Evolutionary conservation across 2,113 vertebrate species (phyloP).

Genomic region (Sorex araneus): DNA sequence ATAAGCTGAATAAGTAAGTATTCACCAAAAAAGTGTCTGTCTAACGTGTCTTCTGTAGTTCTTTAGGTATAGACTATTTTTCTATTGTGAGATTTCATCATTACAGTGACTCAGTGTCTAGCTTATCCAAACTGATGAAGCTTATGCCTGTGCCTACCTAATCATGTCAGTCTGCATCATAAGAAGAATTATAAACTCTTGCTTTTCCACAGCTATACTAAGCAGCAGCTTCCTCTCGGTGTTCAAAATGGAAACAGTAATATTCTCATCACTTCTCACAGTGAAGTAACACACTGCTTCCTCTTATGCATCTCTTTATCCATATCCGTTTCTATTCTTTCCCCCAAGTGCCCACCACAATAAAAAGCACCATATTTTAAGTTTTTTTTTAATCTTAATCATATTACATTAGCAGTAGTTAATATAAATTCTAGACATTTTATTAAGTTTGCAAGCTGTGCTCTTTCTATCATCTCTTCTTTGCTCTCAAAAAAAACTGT

Average conservation of each 20-base stretch:
- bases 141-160: neutral
- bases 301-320: neutral
- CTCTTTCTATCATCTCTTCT: neutral
- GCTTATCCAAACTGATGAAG: neutral
- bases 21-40: neutral
- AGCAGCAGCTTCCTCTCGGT: neutral
- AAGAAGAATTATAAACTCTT: neutral
- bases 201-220: neutral
- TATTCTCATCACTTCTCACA: neutral
- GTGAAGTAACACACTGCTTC: neutral
- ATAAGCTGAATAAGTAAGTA: neutral
- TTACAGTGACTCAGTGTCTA: neutral
- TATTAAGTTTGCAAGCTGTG: slow-evolving; percentile 26
- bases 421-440: slow-evolving; percentile 21
- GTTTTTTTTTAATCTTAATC: slow-evolving; percentile 23
- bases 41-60: neutral
- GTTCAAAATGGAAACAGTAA: slow-evolving; percentile 26
- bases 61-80: neutral
- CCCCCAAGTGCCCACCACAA: neutral
- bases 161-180: neutral
- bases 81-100: neutral
- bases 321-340: neutral
- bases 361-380: neutral
- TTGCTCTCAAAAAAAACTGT: neutral
- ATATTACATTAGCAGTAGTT: slow-evolving; percentile 39